Conservation (phyloP, 2,888 invertebrate species). For the Phyto melanocephala region DNA sequence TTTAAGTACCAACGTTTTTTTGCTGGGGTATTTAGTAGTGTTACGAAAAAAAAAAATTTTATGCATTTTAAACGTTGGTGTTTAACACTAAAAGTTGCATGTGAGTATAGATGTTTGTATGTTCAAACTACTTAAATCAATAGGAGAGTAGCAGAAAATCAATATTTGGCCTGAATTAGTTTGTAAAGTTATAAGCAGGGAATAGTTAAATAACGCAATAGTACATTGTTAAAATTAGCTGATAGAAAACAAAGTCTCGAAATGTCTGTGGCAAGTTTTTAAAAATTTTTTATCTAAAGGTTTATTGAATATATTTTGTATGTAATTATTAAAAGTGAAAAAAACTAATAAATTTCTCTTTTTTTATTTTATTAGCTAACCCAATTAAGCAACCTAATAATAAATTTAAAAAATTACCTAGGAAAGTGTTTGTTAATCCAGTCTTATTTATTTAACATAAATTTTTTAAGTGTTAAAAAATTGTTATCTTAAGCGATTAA, state of each 20-base stretch:
- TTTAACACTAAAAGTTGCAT: not conserved
- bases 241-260: too few relatives aligned
- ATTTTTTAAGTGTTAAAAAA: not conserved
- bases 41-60: not conserved
- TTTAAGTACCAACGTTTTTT: not conserved
- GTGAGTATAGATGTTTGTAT: not conserved
- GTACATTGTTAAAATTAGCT: too few relatives aligned
- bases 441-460: not conserved
- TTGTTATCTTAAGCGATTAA: not conserved
- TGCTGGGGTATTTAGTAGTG: not conserved
- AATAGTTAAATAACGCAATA: too few relatives aligned
- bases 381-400: not conserved
- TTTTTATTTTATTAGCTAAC: too few relatives aligned
- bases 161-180: not conserved
- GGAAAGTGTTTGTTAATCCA: not conserved
- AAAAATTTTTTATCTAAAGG: too few relatives aligned
- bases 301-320: too few relatives aligned
- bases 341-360: not conserved
- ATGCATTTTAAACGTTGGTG: not conserved
- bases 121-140: not conserved
- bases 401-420: not conserved
- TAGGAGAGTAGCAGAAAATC: not conserved
- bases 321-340: too few relatives aligned
- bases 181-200: too few relatives aligned
- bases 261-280: too few relatives aligned